phyloP scores from a whole-genome alignment of 2,113 vertebrate genomes.

The Aepyceros melampus region DNA sequence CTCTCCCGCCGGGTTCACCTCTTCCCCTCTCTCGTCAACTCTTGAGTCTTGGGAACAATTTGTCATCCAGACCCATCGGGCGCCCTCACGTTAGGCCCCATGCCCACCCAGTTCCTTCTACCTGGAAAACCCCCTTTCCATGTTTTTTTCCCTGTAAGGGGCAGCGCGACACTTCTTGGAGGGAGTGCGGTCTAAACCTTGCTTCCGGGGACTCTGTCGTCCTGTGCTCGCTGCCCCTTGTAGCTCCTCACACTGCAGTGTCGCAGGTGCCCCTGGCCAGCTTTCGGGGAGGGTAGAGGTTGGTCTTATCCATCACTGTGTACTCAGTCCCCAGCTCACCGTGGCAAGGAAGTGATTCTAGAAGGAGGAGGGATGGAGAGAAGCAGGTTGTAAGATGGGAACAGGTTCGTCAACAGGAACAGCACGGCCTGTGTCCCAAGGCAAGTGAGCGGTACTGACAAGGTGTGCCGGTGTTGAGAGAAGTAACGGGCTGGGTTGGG shows the following conservation, averaged over 20 bases:
- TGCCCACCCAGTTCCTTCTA: accelerated
- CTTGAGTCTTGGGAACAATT: accelerated
- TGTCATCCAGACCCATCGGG: not conserved
- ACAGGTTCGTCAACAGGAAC: not conserved
- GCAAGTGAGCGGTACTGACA: not conserved
- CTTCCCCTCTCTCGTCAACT: not conserved
- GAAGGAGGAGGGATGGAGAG: not conserved
- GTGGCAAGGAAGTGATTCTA: not conserved
- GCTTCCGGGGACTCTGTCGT: accelerated
- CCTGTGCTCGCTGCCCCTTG: accelerated
- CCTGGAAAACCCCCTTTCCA: too few species aligned
- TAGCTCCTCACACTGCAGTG: accelerated
- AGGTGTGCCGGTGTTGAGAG: accelerated
- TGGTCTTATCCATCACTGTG: not conserved
- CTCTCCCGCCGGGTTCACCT: too few species aligned
- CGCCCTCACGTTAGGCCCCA: not conserved
- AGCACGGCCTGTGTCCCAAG: accelerated
- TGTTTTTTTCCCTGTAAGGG: not conserved
- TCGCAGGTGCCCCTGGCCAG: not conserved
- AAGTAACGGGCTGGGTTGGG: not conserved
- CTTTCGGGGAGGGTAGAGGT: not conserved
- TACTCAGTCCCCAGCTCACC: not conserved
- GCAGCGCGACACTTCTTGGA: accelerated
- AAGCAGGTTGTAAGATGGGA: not conserved
- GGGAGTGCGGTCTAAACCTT: not conserved